Evolutionary conservation across 2,888 invertebrate genomes (phyloP).

Genomic region (Leptura quadrifasciata): DNA sequence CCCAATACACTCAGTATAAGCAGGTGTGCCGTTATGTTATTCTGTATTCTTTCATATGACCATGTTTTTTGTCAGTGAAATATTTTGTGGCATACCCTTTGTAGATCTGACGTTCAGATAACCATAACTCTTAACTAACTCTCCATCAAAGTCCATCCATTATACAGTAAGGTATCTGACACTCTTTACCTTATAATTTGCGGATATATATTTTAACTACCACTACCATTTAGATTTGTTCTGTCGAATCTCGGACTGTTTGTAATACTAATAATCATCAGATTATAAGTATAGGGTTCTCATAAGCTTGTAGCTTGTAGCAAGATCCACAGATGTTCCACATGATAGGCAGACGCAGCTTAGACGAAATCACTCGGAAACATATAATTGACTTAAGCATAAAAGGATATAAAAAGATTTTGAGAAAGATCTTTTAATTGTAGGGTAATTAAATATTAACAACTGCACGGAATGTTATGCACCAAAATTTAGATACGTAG

Average conservation of each 20-base stretch:
- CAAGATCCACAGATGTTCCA: conserved; percentile 31
- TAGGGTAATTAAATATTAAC: conserved; percentile 18
- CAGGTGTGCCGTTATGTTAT: conserved; percentile 28
- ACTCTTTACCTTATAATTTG: conserved; percentile 50
- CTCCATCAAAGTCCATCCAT: conserved; percentile 46
- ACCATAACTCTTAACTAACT: conserved; percentile 39
- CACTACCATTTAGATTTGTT: conserved; percentile 40
- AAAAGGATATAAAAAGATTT: conserved; percentile 19
- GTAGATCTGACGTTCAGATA: conserved; percentile 40
- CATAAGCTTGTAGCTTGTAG: conserved; percentile 27
- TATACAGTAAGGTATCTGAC: conserved; percentile 44
- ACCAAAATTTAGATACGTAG: neutral
- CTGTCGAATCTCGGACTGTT: conserved; percentile 35
- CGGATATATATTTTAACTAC: conserved; percentile 52
- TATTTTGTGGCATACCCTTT: conserved; percentile 37
- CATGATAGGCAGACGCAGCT: conserved; percentile 20
- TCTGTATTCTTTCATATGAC: conserved; percentile 22
- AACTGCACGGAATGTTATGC: neutral
- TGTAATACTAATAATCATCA: conserved; percentile 43
- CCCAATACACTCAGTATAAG: neutral
- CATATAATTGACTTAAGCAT: conserved; percentile 29
- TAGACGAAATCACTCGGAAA: conserved; percentile 28
- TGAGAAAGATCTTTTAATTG: conserved; percentile 26
- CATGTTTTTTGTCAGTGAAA: conserved; percentile 33
- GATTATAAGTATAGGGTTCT: conserved; percentile 39